Evolutionary conservation across 1,140 invertebrate genomes (phyloP).

Genomic region (Cydia strobilella): DNA sequence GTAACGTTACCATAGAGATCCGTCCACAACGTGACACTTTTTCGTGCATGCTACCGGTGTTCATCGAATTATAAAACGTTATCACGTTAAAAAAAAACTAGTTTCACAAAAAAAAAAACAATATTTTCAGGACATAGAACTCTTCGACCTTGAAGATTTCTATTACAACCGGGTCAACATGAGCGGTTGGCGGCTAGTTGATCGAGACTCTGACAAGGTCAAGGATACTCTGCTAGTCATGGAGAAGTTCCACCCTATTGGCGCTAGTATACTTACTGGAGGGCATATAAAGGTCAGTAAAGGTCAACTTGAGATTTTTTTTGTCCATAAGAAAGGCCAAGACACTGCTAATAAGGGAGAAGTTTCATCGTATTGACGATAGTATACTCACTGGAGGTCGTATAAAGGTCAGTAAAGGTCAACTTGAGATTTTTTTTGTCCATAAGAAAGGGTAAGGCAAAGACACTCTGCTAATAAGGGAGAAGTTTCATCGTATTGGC

Average conservation of each 20-base stretch:
- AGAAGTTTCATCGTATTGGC: slow-evolving; percentile 42
- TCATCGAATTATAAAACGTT: too few species aligned
- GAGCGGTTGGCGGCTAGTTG: slow-evolving; percentile 93
- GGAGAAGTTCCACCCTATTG: slow-evolving; percentile 93
- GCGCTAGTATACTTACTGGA: slow-evolving; percentile 85
- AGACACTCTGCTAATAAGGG: slow-evolving; percentile 47
- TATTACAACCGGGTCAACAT: slow-evolving; percentile 97
- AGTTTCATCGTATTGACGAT: slow-evolving; percentile 42
- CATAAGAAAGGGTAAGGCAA: not conserved
- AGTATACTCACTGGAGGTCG: slow-evolving; percentile 72
- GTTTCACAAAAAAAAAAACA: too few species aligned
- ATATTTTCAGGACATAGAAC: slow-evolving; percentile 88
- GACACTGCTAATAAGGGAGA: slow-evolving; percentile 41
- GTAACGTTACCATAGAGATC: too few species aligned
- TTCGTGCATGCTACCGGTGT: too few species aligned
- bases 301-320: not conserved
- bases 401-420: slow-evolving; percentile 39
- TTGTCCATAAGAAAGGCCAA: not conserved
- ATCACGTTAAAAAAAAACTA: too few species aligned
- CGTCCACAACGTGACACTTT: too few species aligned
- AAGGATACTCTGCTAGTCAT: slow-evolving; percentile 90
- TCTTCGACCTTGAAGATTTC: slow-evolving; percentile 95
- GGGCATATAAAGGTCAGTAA: slow-evolving; percentile 66
- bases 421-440: not conserved
- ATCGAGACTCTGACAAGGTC: slow-evolving; percentile 88